Base-by-base conservation (phyloP, 2,113 vertebrate genomes). In the Xerus inauris region DNA sequence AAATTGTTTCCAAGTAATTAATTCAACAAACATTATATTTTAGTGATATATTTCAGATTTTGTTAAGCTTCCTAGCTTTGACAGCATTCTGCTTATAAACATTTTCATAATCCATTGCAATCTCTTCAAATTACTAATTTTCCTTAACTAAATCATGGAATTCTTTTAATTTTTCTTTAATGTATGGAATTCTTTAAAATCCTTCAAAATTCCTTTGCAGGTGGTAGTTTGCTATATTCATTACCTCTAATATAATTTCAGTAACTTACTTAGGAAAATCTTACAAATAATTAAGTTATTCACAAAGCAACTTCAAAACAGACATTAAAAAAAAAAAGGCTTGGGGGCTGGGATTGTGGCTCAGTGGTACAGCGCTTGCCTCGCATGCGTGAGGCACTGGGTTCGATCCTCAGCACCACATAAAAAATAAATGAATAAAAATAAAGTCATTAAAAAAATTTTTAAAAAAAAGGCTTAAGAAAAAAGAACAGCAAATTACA, bases 61-160 rank as follows among this genome's bases (percentile, higher is more conserved):
- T 72, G 64, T 71, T 75, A 67, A 73, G 93, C 54, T 77, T 84
- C 8, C 64, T 45, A 91, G 64, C 19, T 94, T 72, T 92, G 42
- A 81, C 19, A 40, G 62, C 40, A 88, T 82, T 85, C 35, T 77
- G n/a, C 9, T 87, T 95, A 73, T 28, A 88, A 62, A 62, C 59
- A 91, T 93, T 79, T 87, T 59, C 38, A 71, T 49, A 40, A 72
- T 35, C 40, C 73, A 91, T 73, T 75, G 16, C 17, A 91, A 16
- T 89, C 57, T 51, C 67, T 91, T 90, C 45, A 69, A 49, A 75
- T 76, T 51, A 95, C 30, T 76, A 42, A 59, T 93, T 95, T 89
- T 77, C n/a, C 42, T 79, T 72, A 82, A 47, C 5, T 87, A 38
- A 89, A 57, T 86, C 40, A 59, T 1, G 20, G 9, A 94, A 91